Evolutionary conservation across 2,113 vertebrate species (phyloP).

Genomic region (Microcebus jonahi): DNA sequence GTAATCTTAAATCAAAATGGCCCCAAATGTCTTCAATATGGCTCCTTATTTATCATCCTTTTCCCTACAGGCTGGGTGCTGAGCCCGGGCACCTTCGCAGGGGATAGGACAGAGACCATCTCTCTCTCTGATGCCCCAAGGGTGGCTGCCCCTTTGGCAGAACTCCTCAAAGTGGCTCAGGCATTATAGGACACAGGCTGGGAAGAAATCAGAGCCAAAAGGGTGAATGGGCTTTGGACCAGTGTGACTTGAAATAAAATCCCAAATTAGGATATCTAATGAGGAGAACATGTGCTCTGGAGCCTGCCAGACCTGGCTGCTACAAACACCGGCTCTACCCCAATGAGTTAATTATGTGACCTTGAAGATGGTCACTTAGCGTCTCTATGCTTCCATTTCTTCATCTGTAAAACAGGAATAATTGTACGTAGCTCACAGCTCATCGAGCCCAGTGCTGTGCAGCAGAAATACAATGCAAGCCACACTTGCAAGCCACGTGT

Average conservation of each 20-base stretch:
- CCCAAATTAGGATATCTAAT: neutral
- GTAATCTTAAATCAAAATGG: slow-evolving; percentile 84
- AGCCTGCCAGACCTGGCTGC: neutral
- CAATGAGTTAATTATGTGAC: neutral
- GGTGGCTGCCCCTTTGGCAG: neutral
- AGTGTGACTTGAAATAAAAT: slow-evolving; percentile 41
- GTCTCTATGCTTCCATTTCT: neutral
- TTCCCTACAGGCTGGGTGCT: neutral
- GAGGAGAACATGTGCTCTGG: neutral
- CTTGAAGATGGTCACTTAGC: neutral
- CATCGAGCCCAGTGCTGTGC: neutral
- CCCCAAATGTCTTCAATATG: slow-evolving; percentile 80
- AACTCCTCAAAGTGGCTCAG: neutral
- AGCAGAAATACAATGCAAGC: neutral
- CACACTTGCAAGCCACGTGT: neutral
- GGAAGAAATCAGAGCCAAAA: neutral
- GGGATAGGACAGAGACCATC: neutral
- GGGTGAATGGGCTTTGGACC: neutral
- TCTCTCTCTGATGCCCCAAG: neutral
- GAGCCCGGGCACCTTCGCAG: neutral
- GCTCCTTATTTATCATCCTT: slow-evolving; percentile 75
- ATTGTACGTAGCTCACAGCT: rapidly evolving
- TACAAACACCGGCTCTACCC: neutral
- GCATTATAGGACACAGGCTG: neutral
- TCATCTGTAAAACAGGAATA: slow-evolving; percentile 31